A percentile compares a stretch with the other conserved stretches of the same genome.
Conservation (phyloP, 2,888 invertebrate genomes). For the Drosophila demipolita region DNA sequence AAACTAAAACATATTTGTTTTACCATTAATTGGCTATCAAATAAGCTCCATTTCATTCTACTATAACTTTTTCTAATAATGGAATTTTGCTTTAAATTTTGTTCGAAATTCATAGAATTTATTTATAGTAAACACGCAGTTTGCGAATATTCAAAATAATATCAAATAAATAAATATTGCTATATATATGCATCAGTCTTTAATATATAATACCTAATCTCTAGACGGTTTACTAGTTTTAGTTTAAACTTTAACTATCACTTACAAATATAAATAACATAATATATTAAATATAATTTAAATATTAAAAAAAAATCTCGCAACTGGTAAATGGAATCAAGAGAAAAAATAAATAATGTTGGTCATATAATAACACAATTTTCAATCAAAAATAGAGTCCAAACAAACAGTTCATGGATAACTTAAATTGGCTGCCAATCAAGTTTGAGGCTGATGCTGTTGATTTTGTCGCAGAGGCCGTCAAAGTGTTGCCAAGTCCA, state of each 20-base stretch:
- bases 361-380: neutral
- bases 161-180: neutral
- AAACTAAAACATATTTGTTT: neutral
- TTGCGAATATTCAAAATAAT: neutral
- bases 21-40: neutral
- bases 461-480: neutral
- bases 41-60: neutral
- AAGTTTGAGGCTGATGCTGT: neutral
- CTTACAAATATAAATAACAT: neutral
- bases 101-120: neutral
- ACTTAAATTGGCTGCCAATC: neutral
- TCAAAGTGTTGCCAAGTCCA: constrained; percentile 3
- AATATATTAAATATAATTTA: no score
- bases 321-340: neutral
- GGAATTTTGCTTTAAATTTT: neutral
- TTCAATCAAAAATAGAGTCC: neutral
- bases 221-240: neutral
- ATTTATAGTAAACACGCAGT: neutral
- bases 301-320: neutral
- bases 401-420: neutral
- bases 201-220: neutral
- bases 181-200: neutral
- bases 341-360: neutral
- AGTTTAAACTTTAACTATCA: neutral
- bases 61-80: neutral